These are phyloP conservation scores for Tamias sibiricus DNA, from an alignment of 2,113 vertebrate species.

Conservation along the genomic window DNA sequence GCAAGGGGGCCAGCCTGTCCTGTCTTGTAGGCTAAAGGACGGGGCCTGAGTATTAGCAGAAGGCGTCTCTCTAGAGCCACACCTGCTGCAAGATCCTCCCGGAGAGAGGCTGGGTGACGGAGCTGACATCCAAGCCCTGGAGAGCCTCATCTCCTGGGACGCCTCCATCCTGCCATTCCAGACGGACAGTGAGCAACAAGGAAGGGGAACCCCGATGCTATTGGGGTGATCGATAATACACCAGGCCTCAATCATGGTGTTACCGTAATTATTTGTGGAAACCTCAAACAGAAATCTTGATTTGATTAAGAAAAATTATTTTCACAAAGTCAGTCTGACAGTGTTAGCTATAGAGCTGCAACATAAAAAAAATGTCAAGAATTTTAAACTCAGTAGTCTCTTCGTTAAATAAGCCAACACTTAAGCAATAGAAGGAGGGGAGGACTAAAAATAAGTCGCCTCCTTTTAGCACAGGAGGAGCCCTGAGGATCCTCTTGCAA, in stretches of 20 bases:
- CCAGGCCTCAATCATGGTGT: fast-evolving
- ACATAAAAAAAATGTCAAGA: not conserved
- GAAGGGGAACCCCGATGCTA: fast-evolving
- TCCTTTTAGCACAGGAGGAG: not conserved
- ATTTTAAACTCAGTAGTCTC: not conserved
- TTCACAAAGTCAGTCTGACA: not conserved
- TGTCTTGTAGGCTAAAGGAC: not conserved
- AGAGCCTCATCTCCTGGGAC: not conserved
- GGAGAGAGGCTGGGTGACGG: fast-evolving
- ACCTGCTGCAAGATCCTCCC: not conserved
- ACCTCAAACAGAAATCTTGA: not conserved
- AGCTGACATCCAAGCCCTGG: fast-evolving
- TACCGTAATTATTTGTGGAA: fast-evolving
- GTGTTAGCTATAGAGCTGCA: not conserved
- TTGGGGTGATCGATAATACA: fast-evolving
- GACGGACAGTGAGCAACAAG: not conserved
- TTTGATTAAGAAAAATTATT: not conserved
- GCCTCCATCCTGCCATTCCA: not conserved
- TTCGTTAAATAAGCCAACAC: not conserved
- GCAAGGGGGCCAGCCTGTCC: not conserved
- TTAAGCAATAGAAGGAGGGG: not conserved
- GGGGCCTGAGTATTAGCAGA: fast-evolving
- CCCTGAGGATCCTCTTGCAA: not conserved
- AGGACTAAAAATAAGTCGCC: not conserved
- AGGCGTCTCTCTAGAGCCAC: not conserved